These are phyloP conservation scores for Thermophis baileyi DNA, from an alignment of 2,113 vertebrate species.

Conservation along the genomic window DNA sequence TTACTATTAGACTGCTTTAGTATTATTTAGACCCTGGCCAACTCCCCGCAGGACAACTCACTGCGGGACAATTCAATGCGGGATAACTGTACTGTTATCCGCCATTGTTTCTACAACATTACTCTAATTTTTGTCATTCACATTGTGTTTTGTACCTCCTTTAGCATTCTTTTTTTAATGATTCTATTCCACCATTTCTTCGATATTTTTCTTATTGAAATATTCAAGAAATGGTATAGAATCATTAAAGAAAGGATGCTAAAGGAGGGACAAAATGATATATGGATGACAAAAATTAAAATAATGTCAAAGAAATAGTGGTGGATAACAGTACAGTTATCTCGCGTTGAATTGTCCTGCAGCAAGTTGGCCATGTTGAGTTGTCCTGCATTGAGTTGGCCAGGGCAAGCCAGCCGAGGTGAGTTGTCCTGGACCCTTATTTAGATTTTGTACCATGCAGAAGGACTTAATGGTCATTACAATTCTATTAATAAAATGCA, in stretches of 20 bases:
- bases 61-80: not conserved
- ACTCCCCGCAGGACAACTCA: too few species aligned
- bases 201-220: not conserved
- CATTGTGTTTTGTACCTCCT: not conserved
- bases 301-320: too few species aligned
- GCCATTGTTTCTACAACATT: not conserved
- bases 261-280: not conserved
- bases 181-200: not conserved
- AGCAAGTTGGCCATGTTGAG: not conserved
- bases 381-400: not conserved
- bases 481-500: not conserved
- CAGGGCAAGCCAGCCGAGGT: not conserved
- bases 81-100: not conserved
- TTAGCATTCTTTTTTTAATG: not conserved
- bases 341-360: too few species aligned
- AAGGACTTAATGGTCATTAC: not conserved
- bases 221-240: not conserved
- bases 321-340: too few species aligned
- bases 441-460: not conserved
- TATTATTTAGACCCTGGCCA: not conserved
- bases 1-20: not conserved
- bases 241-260: not conserved
- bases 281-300: too few species aligned
- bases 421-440: not conserved
- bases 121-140: not conserved